Base-by-base conservation (phyloP, 1,140 invertebrate species). In the Panulirus ornatus region DNA sequence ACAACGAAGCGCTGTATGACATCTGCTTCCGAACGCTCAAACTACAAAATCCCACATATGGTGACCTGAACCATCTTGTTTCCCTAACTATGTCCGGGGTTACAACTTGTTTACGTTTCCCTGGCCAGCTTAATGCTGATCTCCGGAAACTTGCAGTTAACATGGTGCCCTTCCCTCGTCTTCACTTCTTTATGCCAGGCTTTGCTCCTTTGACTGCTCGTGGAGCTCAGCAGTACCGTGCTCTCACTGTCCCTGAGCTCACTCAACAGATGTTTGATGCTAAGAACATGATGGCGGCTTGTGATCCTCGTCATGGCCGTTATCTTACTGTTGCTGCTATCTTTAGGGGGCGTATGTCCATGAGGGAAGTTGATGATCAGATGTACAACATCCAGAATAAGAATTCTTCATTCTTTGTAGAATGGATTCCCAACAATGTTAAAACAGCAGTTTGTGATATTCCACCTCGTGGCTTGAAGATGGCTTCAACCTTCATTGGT, bases 261-360 rank as follows among this genome's bases (percentile, higher is more conserved):
- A 89, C 88, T n/a, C 88, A 89, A 36, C 88, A 89, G 71, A 89
- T 89, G 88, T 89, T 89, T 42, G 88, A 89, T 84, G 88, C 88
- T 19, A 89, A 89, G 79, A 89, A 89, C 71, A 89, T 89, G 88
- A 89, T 89, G 88, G 88, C 88, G 30, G 88, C 88, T 22, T 89
- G 88, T 76, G 88, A 89, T 44, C 88, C 88, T 30, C 66, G 88
- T 6, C 88, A 89, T 83, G 88, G 88, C 6, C 81, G 88, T 34
- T 89, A 89, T 36, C 81, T 89, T 40, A 89, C 88, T 38, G 88
- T 89, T 16, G 88, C 88, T 44, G 88, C 88, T 19, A 89, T 89
- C 51, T 89, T 89, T 81, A 42, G 88, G 1, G 88, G 88, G 36
- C 79, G 88, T n/a, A 89, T 89, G 88, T 89, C 88, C 0, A 89